Evolutionary conservation across 2,113 vertebrate species (phyloP).

Genomic region (Tachycineta bicolor): DNA sequence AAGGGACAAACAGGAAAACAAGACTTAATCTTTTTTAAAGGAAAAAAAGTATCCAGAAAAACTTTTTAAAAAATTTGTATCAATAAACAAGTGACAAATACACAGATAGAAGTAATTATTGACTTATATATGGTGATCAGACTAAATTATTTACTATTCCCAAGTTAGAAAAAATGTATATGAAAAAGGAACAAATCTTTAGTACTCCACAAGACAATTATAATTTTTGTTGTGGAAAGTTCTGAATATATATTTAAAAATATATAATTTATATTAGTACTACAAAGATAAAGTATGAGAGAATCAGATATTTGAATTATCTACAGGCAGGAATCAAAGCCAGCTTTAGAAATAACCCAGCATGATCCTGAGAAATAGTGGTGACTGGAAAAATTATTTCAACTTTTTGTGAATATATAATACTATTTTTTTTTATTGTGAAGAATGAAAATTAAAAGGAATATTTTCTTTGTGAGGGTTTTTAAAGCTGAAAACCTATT

Average conservation of each 20-base stretch:
- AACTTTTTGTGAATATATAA: background rate
- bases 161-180: background rate
- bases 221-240: background rate
- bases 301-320: background rate
- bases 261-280: background rate
- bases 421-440: background rate
- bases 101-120: background rate
- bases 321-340: background rate
- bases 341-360: background rate
- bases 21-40: background rate
- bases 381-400: background rate
- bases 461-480: rapidly evolving
- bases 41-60: background rate
- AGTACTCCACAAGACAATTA: background rate
- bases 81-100: background rate
- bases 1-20: background rate
- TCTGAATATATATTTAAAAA: background rate
- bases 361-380: background rate
- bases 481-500: background rate
- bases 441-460: background rate
- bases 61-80: background rate
- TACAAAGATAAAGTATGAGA: background rate
- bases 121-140: background rate
- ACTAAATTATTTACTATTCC: background rate
- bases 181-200: background rate